A percentile compares a stretch with the other conserved stretches of the same genome.
Evolutionary conservation across 2,888 invertebrate species (phyloP).

Genomic region (Rhimphoctona megacephalus): DNA sequence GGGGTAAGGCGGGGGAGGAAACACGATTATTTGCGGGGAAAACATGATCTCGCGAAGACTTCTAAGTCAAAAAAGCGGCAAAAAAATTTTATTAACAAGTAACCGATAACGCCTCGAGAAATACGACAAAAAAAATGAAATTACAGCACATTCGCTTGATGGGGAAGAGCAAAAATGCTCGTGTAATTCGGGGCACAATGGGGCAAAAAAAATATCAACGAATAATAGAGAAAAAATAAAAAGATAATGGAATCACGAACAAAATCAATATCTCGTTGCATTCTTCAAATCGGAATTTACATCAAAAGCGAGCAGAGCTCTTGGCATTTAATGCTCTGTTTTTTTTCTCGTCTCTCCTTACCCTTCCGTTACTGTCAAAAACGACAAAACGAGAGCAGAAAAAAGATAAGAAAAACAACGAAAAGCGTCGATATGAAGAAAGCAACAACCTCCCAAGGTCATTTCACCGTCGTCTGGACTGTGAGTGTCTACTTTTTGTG

Average conservation of each 20-base stretch:
- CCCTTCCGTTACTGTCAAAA: neutral
- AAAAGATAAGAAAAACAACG: neutral
- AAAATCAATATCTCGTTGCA: neutral
- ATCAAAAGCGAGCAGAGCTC: neutral
- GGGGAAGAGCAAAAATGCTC: slow-evolving; percentile 5
- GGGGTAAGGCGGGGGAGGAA: neutral
- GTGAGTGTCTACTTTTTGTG: neutral
- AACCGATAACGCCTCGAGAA: neutral
- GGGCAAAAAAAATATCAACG: slow-evolving; percentile 9
- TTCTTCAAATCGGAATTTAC: neutral
- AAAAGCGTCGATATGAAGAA: neutral
- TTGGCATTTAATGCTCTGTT: neutral
- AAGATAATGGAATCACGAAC: neutral
- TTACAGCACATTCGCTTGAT: neutral
- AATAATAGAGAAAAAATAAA: neutral
- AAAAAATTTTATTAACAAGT: neutral
- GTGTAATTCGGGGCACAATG: neutral
- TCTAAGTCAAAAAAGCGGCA: neutral
- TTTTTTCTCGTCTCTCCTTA: neutral
- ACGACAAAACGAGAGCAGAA: neutral
- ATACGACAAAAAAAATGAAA: slow-evolving; percentile 11
- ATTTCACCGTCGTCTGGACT: neutral
- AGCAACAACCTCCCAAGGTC: neutral
- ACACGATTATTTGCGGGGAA: slow-evolving; percentile 10
- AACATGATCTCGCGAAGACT: slow-evolving; percentile 35